These are phyloP conservation scores for Etheostoma cragini DNA, from an alignment of 2,113 vertebrate genomes.

Conservation along the genomic window DNA sequence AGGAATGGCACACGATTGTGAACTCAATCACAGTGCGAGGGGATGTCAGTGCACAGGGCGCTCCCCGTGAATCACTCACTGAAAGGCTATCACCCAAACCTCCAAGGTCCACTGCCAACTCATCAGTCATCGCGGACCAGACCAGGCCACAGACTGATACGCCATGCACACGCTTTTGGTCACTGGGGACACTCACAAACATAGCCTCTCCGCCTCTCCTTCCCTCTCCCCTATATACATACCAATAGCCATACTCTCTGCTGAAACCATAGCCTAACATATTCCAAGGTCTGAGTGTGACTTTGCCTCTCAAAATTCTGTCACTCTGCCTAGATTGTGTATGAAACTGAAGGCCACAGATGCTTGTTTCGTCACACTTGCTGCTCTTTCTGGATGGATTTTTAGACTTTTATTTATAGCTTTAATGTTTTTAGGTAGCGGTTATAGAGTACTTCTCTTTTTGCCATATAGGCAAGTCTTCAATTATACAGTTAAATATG, in stretches of 20 bases:
- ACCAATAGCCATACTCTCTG: conserved; percentile 67
- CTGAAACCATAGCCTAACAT: conserved; percentile 62
- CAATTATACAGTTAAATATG: conserved; percentile 16
- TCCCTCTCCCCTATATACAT: conserved; percentile 62
- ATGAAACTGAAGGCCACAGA: conserved; percentile 64
- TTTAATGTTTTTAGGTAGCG: conserved; percentile 31
- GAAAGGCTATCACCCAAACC: conserved; percentile 86
- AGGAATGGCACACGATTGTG: conserved; percentile 75
- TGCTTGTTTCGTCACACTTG: conserved; percentile 68
- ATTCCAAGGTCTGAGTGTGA: conserved; percentile 78
- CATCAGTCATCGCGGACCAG: conserved; percentile 81
- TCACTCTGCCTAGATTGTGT: conserved; percentile 63
- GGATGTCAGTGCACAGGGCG: conserved; percentile 78
- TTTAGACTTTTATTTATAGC: conserved; percentile 61
- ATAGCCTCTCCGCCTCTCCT: conserved; percentile 52
- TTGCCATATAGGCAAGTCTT: conserved; percentile 18
- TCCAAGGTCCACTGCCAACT: conserved; percentile 83
- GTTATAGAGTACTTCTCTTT: conserved; percentile 16
- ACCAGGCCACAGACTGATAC: conserved; percentile 76
- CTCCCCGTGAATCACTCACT: conserved; percentile 83
- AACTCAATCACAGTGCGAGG: conserved; percentile 81
- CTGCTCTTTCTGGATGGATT: conserved; percentile 59
- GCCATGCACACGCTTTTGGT: conserved; percentile 75
- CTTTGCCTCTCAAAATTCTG: conserved; percentile 72
- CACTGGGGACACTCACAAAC: conserved; percentile 74